A percentile compares a stretch with the other conserved stretches of the same genome.
phyloP scores from a whole-genome alignment of 2,113 vertebrate species.

The Gymnogyps californianus region DNA sequence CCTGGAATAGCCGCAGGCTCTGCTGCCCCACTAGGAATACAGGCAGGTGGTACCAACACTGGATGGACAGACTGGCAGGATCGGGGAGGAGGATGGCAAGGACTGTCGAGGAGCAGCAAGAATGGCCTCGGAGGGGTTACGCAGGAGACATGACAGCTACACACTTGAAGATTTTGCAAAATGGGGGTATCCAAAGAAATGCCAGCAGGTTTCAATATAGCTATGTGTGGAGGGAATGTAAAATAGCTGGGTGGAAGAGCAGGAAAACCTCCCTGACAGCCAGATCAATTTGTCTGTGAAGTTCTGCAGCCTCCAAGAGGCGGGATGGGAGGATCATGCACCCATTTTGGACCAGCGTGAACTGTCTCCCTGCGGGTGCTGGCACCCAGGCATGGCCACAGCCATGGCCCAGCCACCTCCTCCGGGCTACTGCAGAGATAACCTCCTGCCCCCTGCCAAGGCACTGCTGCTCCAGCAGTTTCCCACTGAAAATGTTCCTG shows the following conservation, averaged over 20 bases:
- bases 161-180: background rate
- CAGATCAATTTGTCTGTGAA: background rate
- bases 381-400: accelerated
- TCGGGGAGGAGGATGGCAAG: background rate
- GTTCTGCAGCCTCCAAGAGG: background rate
- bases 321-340: background rate
- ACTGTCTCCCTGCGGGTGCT: accelerated
- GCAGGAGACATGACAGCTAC: background rate
- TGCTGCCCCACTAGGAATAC: background rate
- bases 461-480: background rate
- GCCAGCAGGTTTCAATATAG: background rate
- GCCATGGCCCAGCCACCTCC: background rate
- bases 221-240: background rate
- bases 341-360: accelerated
- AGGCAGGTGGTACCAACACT: background rate
- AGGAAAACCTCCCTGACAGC: background rate
- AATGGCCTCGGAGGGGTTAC: background rate
- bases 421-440: background rate
- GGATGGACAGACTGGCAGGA: background rate
- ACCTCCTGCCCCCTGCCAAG: accelerated
- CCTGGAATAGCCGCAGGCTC: background rate
- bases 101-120: background rate
- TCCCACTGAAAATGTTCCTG: background rate
- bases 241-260: background rate
- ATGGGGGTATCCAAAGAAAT: background rate